These are phyloP conservation scores for Macrosoma leucophasiata DNA, from an alignment of 2,888 invertebrate genomes.

Conservation along the genomic window DNA sequence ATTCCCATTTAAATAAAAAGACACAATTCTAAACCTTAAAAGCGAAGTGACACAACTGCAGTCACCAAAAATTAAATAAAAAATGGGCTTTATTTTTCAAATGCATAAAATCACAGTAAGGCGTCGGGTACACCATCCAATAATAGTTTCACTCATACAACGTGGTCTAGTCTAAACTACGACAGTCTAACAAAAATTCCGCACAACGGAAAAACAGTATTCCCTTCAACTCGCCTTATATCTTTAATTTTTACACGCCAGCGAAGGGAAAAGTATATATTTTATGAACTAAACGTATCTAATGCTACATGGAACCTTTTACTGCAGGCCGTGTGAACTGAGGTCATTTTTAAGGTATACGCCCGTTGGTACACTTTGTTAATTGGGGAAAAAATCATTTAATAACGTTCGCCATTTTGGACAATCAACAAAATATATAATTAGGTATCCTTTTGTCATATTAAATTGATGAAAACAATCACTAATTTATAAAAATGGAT, in stretches of 20 bases:
- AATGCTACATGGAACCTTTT: slow-evolving; percentile 62
- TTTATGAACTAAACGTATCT: slow-evolving; percentile 45
- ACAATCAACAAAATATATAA: no score
- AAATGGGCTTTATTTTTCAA: slow-evolving; percentile 17
- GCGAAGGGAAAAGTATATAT: slow-evolving; percentile 61
- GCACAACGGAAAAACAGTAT: slow-evolving; percentile 70
- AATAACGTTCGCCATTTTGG: no score
- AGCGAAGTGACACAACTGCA: no score
- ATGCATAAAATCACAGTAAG: slow-evolving; percentile 31
- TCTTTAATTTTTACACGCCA: slow-evolving; percentile 54
- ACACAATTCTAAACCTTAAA: no score
- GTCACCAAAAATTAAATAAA: slow-evolving; percentile 18
- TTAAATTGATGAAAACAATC: no score
- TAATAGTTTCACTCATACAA: slow-evolving; percentile 58
- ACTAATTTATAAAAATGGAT: no score
- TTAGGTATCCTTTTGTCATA: no score
- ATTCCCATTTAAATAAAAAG: no score
- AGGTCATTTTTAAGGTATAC: slow-evolving; percentile 29
- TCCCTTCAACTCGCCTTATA: slow-evolving; percentile 56
- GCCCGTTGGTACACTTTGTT: background rate
- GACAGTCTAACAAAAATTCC: slow-evolving; percentile 74
- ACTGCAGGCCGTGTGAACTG: slow-evolving; percentile 59
- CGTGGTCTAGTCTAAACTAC: slow-evolving; percentile 64
- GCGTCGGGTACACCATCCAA: slow-evolving; percentile 43
- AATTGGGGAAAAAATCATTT: no score